Conservation (phyloP, 2,888 invertebrate species). For the Spodoptera exigua region DNA sequence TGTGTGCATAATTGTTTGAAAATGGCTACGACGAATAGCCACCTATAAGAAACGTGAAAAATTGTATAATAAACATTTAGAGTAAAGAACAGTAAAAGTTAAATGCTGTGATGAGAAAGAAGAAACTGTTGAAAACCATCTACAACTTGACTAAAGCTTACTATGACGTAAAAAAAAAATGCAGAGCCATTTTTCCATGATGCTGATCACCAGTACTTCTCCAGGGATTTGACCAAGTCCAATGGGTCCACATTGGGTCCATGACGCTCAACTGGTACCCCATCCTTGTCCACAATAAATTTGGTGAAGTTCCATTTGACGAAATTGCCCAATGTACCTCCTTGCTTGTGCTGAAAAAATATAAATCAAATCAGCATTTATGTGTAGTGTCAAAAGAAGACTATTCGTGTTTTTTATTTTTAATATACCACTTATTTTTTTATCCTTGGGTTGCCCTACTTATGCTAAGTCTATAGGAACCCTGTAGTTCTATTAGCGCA, state of each 20-base stretch:
- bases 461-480: too few species aligned
- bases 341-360: slow-evolving; percentile 80
- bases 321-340: slow-evolving; percentile 89
- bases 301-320: slow-evolving; percentile 97
- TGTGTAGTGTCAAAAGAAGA: not conserved
- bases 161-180: slow-evolving; percentile 28
- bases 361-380: not conserved
- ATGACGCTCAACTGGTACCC: slow-evolving; percentile 91
- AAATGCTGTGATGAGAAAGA: slow-evolving; percentile 27
- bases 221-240: slow-evolving; percentile 86
- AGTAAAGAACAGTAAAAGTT: slow-evolving; percentile 11
- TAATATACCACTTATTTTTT: too few species aligned
- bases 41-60: slow-evolving; percentile 1
- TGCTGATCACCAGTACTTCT: slow-evolving; percentile 87
- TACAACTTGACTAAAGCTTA: slow-evolving; percentile 8
- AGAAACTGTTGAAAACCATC: slow-evolving; percentile 2
- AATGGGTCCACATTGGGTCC: slow-evolving; percentile 90
- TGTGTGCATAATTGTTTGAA: slow-evolving; percentile 6
- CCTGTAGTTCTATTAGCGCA: too few species aligned
- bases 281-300: slow-evolving; percentile 93
- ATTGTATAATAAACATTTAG: slow-evolving; percentile 3
- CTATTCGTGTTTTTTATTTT: too few species aligned
- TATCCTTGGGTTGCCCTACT: too few species aligned
- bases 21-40: not conserved
- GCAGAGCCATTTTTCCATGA: slow-evolving; percentile 9